Evolutionary conservation across 2,888 invertebrate species (phyloP), one percentile per base, ranked within the genome.

Genomic region (Drosophila helvetica): DNA sequence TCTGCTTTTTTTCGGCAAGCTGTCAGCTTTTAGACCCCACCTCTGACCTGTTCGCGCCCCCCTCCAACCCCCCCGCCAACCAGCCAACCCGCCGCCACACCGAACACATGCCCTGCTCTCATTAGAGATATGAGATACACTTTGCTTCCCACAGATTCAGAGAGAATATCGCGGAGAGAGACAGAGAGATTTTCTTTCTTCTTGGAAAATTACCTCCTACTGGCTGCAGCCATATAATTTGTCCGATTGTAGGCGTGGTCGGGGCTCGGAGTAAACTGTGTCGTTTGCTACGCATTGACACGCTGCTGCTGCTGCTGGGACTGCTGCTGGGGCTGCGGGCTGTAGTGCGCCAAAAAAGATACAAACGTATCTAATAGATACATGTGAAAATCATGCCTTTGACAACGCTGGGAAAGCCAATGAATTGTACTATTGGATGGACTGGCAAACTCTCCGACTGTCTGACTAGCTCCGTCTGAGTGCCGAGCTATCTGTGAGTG

Each of bases 371-470:
- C 80, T 86, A 88, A 85, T 88, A 88, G 89, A 79, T 86, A 86
- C 89, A 87, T 90, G 87, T 79, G 89, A 88, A 89, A 89, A 90
- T 89, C 88, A 90, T 83, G 87, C 88, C 89, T 89, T 86, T 80
- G 74, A 67, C 72, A 60, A 64, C 43, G 78, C 74, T 89, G 89
- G 88, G 89, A 89, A 89, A 78, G 78, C 74, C 86, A 79, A 83
- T 78, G 81, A 83, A 80, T 89, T 88, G 88, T 88, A 58, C 74
- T 80, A 88, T 85, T 78, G 80, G 83, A 77, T 71, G 55, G 45
- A 43, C 54, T 19, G 33, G 18, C 52, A 52, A 52, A 52, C 52
- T 38, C 33, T 52, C 30, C 5, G 50, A 15, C 33, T 38, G 33
- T 38, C 33, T 38, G 38, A 15, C 38, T 46, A 17, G 45, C 45